Conservation (phyloP, 2,797 vertebrate genomes). For the Diplodus puntazzo region DNA sequence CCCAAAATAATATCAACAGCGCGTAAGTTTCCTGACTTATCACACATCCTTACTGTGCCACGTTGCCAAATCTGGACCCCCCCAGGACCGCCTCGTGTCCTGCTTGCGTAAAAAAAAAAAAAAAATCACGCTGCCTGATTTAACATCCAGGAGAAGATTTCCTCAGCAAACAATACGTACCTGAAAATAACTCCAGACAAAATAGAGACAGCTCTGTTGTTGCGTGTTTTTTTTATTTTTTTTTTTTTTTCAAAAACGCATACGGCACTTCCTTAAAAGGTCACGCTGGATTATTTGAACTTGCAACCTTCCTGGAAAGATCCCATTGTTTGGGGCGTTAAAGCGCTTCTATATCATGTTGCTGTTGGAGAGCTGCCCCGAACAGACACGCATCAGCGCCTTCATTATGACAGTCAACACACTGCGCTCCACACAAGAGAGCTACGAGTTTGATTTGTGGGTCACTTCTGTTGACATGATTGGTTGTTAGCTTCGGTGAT, state of each 20-base stretch:
- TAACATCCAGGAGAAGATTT: constrained; percentile 62
- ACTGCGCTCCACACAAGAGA: constrained; percentile 24
- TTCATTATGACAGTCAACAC: constrained; percentile 30
- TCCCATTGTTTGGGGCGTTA: constrained; percentile 37
- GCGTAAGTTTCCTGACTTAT: constrained; percentile 55
- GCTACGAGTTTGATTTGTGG: constrained; percentile 37
- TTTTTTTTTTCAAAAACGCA: background rate
- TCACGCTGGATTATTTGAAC: constrained; percentile 54
- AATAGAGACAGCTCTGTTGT: constrained; percentile 59
- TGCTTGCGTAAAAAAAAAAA: constrained; percentile 39
- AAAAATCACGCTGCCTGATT: constrained; percentile 54
- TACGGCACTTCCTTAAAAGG: constrained; percentile 58
- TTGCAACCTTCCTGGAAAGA: constrained; percentile 59
- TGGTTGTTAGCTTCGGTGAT: constrained; percentile 39
- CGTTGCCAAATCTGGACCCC: constrained; percentile 78
- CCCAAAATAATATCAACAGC: constrained; percentile 76
- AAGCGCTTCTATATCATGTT: constrained; percentile 19
- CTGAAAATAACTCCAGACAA: constrained; percentile 76
- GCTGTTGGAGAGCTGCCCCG: constrained; percentile 7
- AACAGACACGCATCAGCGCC: background rate
- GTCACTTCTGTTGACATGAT: constrained; percentile 45
- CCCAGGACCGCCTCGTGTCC: constrained; percentile 64
- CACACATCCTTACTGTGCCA: constrained; percentile 77
- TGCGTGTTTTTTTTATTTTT: background rate
- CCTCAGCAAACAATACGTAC: constrained; percentile 75